phyloP scores from a whole-genome alignment of 1,140 invertebrate genomes.

The Mizuhopecten yessoensis region DNA sequence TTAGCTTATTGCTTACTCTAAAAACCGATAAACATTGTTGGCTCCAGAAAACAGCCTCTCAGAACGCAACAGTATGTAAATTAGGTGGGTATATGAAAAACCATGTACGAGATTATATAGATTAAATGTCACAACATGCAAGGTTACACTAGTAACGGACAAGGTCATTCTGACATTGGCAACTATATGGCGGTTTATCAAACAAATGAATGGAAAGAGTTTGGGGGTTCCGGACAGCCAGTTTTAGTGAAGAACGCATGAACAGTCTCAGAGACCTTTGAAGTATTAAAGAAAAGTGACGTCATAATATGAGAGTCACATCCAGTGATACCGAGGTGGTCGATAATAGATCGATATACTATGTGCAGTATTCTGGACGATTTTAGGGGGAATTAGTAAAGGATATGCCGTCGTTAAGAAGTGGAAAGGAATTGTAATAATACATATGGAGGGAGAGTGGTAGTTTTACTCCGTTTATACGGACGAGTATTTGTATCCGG shows the following conservation, averaged over 20 bases:
- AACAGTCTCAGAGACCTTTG: not conserved
- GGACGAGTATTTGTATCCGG: too few species aligned
- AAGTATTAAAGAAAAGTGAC: not conserved
- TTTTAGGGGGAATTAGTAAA: too few species aligned
- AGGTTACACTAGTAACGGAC: not conserved
- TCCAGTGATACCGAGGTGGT: not conserved
- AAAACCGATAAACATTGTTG: not conserved
- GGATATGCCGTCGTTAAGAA: not conserved
- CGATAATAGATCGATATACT: not conserved
- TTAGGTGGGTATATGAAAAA: not conserved
- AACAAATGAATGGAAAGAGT: not conserved
- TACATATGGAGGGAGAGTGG: too few species aligned
- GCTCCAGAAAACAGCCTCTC: not conserved
- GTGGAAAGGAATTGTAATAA: too few species aligned
- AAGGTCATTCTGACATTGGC: not conserved
- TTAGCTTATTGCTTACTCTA: not conserved
- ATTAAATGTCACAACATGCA: not conserved
- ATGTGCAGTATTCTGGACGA: not conserved
- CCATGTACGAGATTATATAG: not conserved
- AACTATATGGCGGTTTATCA: too few species aligned
- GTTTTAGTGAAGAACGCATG: not conserved
- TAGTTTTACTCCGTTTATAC: too few species aligned
- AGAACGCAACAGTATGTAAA: not conserved
- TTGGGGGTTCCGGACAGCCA: not conserved
- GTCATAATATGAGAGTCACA: not conserved